Evolutionary conservation across 2,797 vertebrate species (phyloP), one percentile per base, ranked within the genome.

Genomic region (Myiothlypis coronata): DNA sequence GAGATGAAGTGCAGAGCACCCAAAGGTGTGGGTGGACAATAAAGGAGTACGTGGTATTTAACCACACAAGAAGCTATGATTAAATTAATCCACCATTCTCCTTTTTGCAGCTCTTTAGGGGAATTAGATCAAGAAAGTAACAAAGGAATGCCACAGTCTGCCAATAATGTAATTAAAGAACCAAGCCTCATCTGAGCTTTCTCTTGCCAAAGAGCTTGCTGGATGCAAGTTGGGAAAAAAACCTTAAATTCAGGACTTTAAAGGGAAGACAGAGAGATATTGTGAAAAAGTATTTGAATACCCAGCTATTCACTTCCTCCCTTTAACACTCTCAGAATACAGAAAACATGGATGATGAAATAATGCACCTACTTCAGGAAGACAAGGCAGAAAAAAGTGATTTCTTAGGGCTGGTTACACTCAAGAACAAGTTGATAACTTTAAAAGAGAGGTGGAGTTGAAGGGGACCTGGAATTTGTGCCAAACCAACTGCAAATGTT

Each of bases 131-230:
- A 87, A 80, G 92, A 85, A 93, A 92, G 30, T 84, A 90, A 87
- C 86, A 96, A 96, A 95, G 68, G 94, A 97, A 92, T 97, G 90
- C 92, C 83, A 82, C 60, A 53, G 81, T 49, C 86, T 95, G 93
- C 94, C 94, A 96, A 47, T 84, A 94, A 93, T 44, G 86, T 43
- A 94, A 97, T 97, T 96, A 97, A 92, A 86, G 87, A 83, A 16
- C 61, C 84, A 83, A 90, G 44, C 94, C 89, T 80, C 94, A 92
- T 94, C 92, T 83, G 84, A 92, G 75, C 79, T 93, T 87, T 81
- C 64, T 78, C 61, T 89, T 95, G 92, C 93, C 94, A 93, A 93
- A 91, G 72, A 83, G 61, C 64, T 92, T 78, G 75, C 76, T 90
- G 81, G 81, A 74, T 82, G 6, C 6, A 61, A 89, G 35, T 61